phyloP scores from a whole-genome alignment of 2,888 invertebrate species.

The Macropis europaea region DNA sequence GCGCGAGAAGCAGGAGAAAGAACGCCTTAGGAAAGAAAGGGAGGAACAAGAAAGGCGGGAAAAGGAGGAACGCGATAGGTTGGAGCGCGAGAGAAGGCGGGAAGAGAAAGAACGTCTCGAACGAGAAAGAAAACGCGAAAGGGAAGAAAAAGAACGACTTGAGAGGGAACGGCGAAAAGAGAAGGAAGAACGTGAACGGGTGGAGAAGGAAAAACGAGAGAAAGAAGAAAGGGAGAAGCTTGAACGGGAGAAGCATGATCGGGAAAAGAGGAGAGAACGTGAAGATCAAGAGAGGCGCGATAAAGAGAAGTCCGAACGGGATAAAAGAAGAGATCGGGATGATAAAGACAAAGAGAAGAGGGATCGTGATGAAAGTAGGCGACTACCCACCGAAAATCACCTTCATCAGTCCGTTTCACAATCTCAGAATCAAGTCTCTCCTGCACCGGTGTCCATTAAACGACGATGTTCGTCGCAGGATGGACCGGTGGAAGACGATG shows the following conservation, averaged over 20 bases:
- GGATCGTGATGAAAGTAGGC: conserved; percentile 76
- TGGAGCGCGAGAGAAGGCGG: conserved; percentile 72
- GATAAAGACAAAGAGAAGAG: conserved; percentile 79
- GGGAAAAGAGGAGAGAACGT: conserved; percentile 73
- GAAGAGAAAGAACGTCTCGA: conserved; percentile 75
- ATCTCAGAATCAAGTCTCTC: conserved; percentile 62
- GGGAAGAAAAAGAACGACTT: conserved; percentile 76
- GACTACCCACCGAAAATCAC: conserved; percentile 75
- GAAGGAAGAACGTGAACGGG: conserved; percentile 74
- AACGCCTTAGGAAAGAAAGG: conserved; percentile 67
- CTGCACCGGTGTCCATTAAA: conserved; percentile 85
- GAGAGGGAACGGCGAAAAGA: conserved; percentile 78
- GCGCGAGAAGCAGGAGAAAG: conserved; percentile 74
- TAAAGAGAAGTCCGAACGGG: conserved; percentile 72
- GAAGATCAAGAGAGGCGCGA: conserved; percentile 80
- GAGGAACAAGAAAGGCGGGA: conserved; percentile 76
- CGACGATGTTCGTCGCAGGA: conserved; percentile 91
- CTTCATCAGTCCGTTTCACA: conserved; percentile 61
- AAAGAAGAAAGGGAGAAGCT: conserved; percentile 79
- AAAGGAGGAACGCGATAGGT: conserved; percentile 64
- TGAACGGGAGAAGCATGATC: conserved; percentile 75
- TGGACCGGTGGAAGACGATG: conserved; percentile 82
- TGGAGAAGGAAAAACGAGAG: conserved; percentile 70
- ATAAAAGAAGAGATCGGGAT: conserved; percentile 78
- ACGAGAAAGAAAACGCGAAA: conserved; percentile 77